A percentile compares a stretch with the other conserved stretches of the same genome.
Conservation (phyloP, 1,140 invertebrate species). For the Amyelois transitella region DNA sequence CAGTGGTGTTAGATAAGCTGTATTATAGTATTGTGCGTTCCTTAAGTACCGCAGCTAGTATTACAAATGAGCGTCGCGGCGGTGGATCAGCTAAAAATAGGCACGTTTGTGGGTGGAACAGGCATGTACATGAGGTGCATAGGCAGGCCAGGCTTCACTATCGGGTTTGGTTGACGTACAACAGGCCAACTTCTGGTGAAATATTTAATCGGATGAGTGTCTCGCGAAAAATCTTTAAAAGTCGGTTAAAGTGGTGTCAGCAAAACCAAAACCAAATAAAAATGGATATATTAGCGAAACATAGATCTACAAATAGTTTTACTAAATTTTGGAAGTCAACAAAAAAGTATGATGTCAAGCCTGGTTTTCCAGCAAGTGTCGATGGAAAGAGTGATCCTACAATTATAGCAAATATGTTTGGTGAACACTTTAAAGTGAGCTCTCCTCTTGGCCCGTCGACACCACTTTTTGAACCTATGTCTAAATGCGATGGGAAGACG, state of each 20-base stretch:
- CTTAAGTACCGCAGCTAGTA: background rate
- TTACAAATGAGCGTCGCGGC: background rate
- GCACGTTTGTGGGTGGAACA: slow-evolving; percentile 11
- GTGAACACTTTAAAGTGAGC: slow-evolving; percentile 2
- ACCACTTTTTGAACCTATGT: background rate
- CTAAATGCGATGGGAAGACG: background rate
- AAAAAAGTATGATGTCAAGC: slow-evolving; percentile 7
- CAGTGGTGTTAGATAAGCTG: slow-evolving; percentile 3
- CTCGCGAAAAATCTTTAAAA: slow-evolving; percentile 19
- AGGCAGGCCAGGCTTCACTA: slow-evolving; percentile 9
- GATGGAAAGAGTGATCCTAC: background rate
- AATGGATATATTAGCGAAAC: slow-evolving; percentile 10
- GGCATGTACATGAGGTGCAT: slow-evolving; percentile 9
- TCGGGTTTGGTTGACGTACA: slow-evolving; percentile 5
- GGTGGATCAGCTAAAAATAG: background rate
- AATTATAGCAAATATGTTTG: slow-evolving; percentile 14
- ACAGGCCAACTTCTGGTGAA: slow-evolving; percentile 1
- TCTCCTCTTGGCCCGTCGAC: background rate
- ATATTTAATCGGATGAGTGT: slow-evolving; percentile 10
- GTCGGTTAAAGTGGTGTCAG: slow-evolving; percentile 17
- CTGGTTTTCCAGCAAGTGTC: slow-evolving; percentile 12
- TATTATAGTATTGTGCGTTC: slow-evolving; percentile 3
- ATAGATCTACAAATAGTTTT: slow-evolving; percentile 10
- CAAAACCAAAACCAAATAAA: slow-evolving; percentile 11
- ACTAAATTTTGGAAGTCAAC: slow-evolving; percentile 16